Evolutionary conservation across 2,888 invertebrate genomes (phyloP).

Genomic region (Rhogogaster chlorosoma): DNA sequence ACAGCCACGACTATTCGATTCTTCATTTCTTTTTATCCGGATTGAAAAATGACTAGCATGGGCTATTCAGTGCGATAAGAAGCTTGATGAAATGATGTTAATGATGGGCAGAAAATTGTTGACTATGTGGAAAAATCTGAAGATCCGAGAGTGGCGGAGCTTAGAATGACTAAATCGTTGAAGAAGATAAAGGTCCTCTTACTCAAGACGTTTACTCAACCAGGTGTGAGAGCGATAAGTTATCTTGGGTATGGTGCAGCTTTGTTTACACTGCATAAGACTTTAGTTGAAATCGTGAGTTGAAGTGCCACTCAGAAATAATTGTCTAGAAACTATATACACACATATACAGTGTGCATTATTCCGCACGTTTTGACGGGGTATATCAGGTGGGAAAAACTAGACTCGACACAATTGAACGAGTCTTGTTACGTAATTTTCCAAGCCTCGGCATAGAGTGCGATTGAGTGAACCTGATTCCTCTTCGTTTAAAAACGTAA

Average conservation of each 20-base stretch:
- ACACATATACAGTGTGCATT: too few species aligned
- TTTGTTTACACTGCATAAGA: background rate
- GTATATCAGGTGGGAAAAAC: slow-evolving; percentile 23
- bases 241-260: background rate
- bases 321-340: slow-evolving; percentile 16
- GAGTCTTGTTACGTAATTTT: slow-evolving; percentile 9
- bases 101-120: background rate
- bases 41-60: background rate
- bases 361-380: background rate
- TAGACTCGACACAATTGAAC: slow-evolving; percentile 5
- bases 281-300: background rate
- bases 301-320: background rate
- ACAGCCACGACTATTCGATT: background rate
- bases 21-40: background rate
- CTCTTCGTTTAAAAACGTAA: background rate
- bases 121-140: background rate
- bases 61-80: background rate
- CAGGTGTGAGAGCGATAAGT: slow-evolving; percentile 42
- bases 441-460: background rate
- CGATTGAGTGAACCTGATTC: slow-evolving; percentile 20
- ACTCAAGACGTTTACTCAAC: slow-evolving; percentile 38
- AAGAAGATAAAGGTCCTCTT: background rate
- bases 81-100: background rate
- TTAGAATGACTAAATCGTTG: background rate
- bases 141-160: background rate